Evolutionary conservation across 2,888 invertebrate species (phyloP).

Genomic region (Cephonodes hylas): DNA sequence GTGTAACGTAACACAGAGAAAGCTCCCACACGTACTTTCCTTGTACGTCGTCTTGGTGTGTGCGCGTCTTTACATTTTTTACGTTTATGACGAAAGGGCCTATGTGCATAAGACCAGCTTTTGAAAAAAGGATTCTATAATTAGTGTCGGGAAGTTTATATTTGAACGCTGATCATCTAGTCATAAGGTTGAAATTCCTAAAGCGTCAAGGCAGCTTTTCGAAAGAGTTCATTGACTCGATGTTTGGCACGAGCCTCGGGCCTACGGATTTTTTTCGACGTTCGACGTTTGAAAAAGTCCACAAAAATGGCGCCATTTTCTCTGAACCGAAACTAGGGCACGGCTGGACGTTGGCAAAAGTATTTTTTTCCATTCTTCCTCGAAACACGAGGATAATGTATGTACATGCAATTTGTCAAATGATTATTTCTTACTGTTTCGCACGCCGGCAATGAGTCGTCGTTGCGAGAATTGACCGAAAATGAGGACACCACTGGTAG

Average conservation of each 20-base stretch:
- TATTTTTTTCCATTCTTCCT: conserved; percentile 57
- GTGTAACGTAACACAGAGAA: conserved; percentile 78
- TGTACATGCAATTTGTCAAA: conserved; percentile 31
- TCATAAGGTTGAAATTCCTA: conserved; percentile 50
- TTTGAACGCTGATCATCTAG: conserved; percentile 38
- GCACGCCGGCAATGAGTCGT: conserved; percentile 34
- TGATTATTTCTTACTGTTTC: conserved; percentile 24
- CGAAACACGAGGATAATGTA: conserved; percentile 47
- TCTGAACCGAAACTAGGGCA: conserved; percentile 67
- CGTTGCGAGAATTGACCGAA: conserved; percentile 52
- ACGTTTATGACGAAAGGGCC: conserved; percentile 62
- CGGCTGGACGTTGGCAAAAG: conserved; percentile 48
- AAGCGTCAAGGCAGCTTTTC: conserved; percentile 51
- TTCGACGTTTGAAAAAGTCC: conserved; percentile 48
- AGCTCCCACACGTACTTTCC: conserved; percentile 75
- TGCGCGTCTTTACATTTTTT: conserved; percentile 66
- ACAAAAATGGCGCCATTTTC: conserved; percentile 67
- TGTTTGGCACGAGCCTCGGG: conserved; percentile 70
- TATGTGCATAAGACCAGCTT: conserved; percentile 54
- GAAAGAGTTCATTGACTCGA: conserved; percentile 72
- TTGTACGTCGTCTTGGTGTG: conserved; percentile 56
- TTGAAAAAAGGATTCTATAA: conserved; percentile 61
- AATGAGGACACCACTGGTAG: conserved; percentile 57
- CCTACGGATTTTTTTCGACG: conserved; percentile 67
- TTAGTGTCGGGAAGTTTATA: conserved; percentile 36